Evolutionary conservation across 2,797 vertebrate genomes (phyloP).

Genomic region (Columba guinea): DNA sequence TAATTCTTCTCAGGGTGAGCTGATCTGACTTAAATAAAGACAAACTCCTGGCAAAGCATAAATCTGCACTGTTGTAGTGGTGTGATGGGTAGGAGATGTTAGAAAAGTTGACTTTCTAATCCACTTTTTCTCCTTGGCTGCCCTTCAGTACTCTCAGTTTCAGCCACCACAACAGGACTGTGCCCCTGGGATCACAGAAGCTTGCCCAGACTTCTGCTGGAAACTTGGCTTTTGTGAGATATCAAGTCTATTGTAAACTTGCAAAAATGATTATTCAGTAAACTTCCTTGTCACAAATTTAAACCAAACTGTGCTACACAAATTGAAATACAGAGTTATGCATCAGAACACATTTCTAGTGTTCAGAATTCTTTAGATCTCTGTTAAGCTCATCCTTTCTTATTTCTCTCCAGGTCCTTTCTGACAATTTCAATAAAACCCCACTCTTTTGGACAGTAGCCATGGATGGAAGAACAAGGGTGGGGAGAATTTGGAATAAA

Average conservation of each 20-base stretch:
- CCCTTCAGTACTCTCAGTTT: background rate
- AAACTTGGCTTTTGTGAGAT: background rate
- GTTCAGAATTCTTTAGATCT: background rate
- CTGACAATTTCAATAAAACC: background rate
- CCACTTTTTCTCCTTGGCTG: background rate
- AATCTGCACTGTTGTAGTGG: background rate
- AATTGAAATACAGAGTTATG: background rate
- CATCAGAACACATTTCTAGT: background rate
- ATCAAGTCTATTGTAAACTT: background rate
- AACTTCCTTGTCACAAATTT: constrained; percentile 1
- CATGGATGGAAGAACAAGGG: background rate
- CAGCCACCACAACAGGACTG: background rate
- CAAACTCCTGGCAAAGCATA: background rate
- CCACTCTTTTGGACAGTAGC: background rate
- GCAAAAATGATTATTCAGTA: background rate
- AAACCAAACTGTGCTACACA: background rate
- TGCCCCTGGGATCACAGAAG: background rate
- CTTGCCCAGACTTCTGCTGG: constrained; percentile 3
- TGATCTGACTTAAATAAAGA: background rate
- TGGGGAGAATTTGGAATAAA: background rate
- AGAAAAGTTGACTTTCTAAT: background rate
- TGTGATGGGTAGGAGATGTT: background rate
- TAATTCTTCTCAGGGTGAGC: background rate
- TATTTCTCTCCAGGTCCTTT: background rate
- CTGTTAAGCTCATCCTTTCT: background rate